Base-by-base conservation (phyloP, 23 tunicate genomes). In the Trididemnum clinides region DNA sequence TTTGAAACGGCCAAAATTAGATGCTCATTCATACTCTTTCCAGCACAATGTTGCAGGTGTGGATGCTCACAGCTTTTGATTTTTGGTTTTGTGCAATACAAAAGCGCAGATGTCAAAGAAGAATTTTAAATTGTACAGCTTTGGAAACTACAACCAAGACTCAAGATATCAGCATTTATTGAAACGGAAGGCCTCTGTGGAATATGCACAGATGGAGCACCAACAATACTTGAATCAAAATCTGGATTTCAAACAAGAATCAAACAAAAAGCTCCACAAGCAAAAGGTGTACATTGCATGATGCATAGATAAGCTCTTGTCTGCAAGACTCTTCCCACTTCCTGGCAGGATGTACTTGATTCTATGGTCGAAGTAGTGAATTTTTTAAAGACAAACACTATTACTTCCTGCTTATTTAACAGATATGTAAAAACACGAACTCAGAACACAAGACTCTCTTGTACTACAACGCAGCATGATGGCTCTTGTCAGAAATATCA, bases 391-490 rank as follows among this genome's bases (percentile, higher is more conserved):
- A 1, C 0, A 0, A 0, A 80, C 0, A 54, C 39, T 0, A 0
- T 0, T 66, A 84, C 35, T 6, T 36, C 88, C 0, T 77, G 88
- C 29, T 58, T 74, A 35, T 72, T 84, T 37, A 84, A 84, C 64
- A 84, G 33, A 65, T 84, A 18, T 84, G 83, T 58, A 85, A 85
- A 73, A 33, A 85, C 3, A 74, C 73, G 83, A 33, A 73, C 39
- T 75, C n/a, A 32, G 71, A 2, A 1, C 88, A 74, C 49, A 21
- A 85, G 0, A 31, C 49, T 2, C 26, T 85, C 19, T 0, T 73
- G 0, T 85, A 33, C 33, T 33, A 85, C 0, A 85, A 78, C 0
- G 64, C 84, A 36, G 88, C 72, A 33, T 80, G 86, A 0, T 82
- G 86, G 86, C 0, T 82, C 0, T 82, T 80, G 1, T 64, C 31